Base-by-base conservation (phyloP, 2,888 invertebrate genomes). In the Cyaniris semiargus region DNA sequence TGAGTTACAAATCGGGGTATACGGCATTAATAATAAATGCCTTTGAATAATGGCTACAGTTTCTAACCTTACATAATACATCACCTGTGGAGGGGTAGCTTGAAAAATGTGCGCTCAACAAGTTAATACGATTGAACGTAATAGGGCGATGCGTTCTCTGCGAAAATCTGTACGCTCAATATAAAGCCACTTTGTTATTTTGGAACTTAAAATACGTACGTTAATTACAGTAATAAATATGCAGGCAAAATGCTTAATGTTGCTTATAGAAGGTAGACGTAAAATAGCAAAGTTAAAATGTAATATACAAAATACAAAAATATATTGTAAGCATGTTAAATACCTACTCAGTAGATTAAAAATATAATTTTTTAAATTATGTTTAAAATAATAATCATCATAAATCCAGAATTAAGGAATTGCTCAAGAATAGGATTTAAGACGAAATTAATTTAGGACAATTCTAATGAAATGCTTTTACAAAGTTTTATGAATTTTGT, bases 1-100 rank as follows among this genome's bases (percentile, higher is more conserved):
- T 74, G 8, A 74, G 74, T 48, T 74, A 74, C 15, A 74, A 74
- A 74, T 48, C 27, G 23, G 27, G 48, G 48, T 23, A 53, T 48
- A 53, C 44, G 53, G 27, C 21, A 27, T 53, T 74, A 74, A 74
- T 74, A 74, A 53, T 74, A 53, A 74, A 74, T 74, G 53, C 48
- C 15, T 74, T 53, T 74, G 53, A 72, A 53, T 53, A 48, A 74
- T 27, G 74, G 74, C 48, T 53, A 74, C 27, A 74, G 44, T 27
- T 21, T 23, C 44, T 27, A 53, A 15, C 21, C 27, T 44, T 53
- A 18, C 44, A 74, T 74, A 53, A 48, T 53, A 48, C 6, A 74
- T 74, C 0, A 27, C 74, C 15, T 23, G 72, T 44, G 10, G 27
- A 60, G 5, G 66, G 10, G 66, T 13, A 27, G 18, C 27, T 15